Evolutionary conservation across 2,113 vertebrate genomes (phyloP), one percentile per base, ranked within the genome.

Genomic region (Phrynosoma platyrhinos): DNA sequence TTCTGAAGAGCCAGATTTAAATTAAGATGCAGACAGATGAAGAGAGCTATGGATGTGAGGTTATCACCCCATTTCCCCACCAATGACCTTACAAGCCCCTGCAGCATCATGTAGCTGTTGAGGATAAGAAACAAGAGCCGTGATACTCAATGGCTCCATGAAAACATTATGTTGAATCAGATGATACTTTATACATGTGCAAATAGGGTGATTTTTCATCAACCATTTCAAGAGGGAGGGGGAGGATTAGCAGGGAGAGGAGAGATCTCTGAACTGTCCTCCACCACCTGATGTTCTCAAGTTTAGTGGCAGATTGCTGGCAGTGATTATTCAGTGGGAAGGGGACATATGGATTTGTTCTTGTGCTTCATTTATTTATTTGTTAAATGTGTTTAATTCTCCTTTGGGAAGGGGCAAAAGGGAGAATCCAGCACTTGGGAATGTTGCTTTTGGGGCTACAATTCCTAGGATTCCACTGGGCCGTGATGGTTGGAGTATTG

Each of bases 21-120:
- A 96, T 96, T 95, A 95, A 96, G 95, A 96, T 96, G 95, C 90
- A 93, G 95, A 96, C 95, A 94, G 23, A 97, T 95, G 96, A 96
- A 96, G 96, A 95, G 95, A 96, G 94, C 94, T 94, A 92, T 95
- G 93, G 86, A 94, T 94, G 96, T 96, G 91, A 96, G 93, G 91
- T 95, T 95, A 96, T 96, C 94, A 95, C 94, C 96, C 96, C 92
- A 92, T 97, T 95, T 96, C 95, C 86, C 25, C 21, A 9, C 40
- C 62, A 68, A 27, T 40, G 58, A 77, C 9, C 21, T 53, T 76
- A 62, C 16, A 40, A 36, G 5, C 20, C 16, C 16, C 5, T 23
- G 32, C 23, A 66, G 58, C 40, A 66, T 9, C 75, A 23, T 5
- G 6, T 69, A 32, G 25, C 2, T 81, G 27, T 62, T 74, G 55